Evolutionary conservation across 2,797 vertebrate genomes (phyloP).

Genomic region (Anguilla megastoma): DNA sequence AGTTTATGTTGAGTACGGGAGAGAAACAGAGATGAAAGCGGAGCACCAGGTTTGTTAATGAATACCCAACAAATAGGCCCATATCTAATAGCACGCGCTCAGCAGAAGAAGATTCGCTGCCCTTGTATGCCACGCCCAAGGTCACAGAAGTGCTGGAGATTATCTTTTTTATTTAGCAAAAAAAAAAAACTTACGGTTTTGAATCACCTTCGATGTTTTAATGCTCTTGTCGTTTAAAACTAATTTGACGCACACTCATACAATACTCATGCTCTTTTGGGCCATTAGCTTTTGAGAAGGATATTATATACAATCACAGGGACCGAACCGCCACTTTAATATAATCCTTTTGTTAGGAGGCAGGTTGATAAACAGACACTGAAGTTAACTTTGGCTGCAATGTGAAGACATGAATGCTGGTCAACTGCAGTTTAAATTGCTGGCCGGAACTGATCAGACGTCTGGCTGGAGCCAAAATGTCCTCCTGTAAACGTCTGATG

Average conservation of each 20-base stretch:
- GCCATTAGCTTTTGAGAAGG: conserved; percentile 40
- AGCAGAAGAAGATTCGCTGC: conserved; percentile 67
- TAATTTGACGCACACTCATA: conserved; percentile 56
- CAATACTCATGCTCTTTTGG: neutral
- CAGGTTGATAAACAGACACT: neutral
- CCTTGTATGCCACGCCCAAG: conserved; percentile 70
- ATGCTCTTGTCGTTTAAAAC: conserved; percentile 74
- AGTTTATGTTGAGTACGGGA: conserved; percentile 95
- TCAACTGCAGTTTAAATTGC: neutral
- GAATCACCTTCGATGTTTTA: conserved; percentile 62
- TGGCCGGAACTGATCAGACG: neutral
- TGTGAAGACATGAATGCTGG: neutral
- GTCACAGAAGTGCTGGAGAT: conserved; percentile 59
- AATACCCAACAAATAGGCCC: conserved; percentile 92
- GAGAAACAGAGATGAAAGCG: conserved; percentile 95
- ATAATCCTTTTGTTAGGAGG: neutral
- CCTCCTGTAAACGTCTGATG: neutral
- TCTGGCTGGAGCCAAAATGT: neutral
- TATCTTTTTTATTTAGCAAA: conserved; percentile 60
- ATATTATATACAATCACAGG: conserved; percentile 48
- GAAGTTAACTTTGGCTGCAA: neutral
- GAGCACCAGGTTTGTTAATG: conserved; percentile 94
- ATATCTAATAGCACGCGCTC: conserved; percentile 70
- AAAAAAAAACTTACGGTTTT: conserved; percentile 41
- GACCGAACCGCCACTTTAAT: neutral